These are phyloP conservation scores for Eurytemora carolleeae DNA, from an alignment of 1,140 invertebrate species.

Conservation along the genomic window DNA sequence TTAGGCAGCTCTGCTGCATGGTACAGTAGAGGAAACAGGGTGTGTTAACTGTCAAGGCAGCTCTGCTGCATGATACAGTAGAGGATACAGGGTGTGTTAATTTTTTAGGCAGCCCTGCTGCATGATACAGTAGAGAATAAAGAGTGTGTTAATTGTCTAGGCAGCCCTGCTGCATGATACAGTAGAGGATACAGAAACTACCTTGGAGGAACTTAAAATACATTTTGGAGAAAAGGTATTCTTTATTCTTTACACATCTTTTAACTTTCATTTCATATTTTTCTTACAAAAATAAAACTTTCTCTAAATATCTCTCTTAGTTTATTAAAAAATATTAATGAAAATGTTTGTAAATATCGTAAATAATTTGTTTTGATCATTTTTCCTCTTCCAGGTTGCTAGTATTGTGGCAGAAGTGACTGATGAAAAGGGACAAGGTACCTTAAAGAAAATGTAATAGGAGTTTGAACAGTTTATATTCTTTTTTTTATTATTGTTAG, in stretches of 20 bases:
- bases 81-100: not conserved
- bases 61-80: not conserved
- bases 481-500: not conserved
- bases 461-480: not conserved
- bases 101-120: not conserved
- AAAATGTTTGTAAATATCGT: not conserved
- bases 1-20: not conserved
- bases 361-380: no score
- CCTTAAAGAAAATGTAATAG: not conserved
- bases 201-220: conserved; percentile 46
- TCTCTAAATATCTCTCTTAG: not conserved
- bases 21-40: not conserved
- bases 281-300: not conserved
- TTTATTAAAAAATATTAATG: not conserved
- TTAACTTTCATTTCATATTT: not conserved
- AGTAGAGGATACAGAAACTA: conserved; percentile 70
- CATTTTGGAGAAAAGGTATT: conserved; percentile 37
- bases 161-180: conserved; percentile 70
- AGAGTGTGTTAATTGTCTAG: no score
- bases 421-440: not conserved
- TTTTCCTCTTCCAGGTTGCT: not conserved
- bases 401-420: not conserved
- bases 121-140: not conserved
- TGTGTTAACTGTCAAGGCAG: not conserved
- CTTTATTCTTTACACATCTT: not conserved